phyloP scores from a whole-genome alignment of 1,140 invertebrate genomes.

The Ylistrum balloti region DNA sequence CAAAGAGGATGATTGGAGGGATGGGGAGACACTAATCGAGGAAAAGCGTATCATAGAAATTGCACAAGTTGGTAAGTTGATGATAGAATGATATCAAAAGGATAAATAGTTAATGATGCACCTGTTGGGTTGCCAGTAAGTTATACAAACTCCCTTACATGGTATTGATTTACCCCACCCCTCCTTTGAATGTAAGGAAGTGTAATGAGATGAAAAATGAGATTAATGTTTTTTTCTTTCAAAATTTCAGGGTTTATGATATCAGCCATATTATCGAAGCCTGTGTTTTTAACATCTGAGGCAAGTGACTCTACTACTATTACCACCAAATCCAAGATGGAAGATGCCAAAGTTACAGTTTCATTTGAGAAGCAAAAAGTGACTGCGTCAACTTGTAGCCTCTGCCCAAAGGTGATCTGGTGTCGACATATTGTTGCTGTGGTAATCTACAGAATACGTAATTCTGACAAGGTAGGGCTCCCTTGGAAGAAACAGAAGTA shows the following conservation, averaged over 20 bases:
- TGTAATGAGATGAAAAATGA: no score
- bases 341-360: conserved; percentile 43
- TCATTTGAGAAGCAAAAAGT: conserved; percentile 51
- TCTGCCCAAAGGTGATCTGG: conserved; percentile 44
- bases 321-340: background rate
- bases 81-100: no score
- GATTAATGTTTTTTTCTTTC: no score
- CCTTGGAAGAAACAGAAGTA: no score
- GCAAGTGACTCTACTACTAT: background rate
- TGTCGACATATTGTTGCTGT: conserved; percentile 51
- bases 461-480: conserved; percentile 43
- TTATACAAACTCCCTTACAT: background rate
- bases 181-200: no score
- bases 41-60: conserved; percentile 46
- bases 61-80: conserved; percentile 55
- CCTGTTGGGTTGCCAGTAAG: no score
- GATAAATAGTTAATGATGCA: no score
- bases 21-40: conserved; percentile 37
- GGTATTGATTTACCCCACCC: no score
- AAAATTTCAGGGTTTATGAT: conserved; percentile 50
- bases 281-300: background rate
- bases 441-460: conserved; percentile 44
- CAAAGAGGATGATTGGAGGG: conserved; percentile 35
- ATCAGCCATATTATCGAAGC: conserved; percentile 42
- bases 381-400: conserved; percentile 42